These are phyloP conservation scores for Notechis scutatus DNA, from an alignment of 2,113 vertebrate genomes.

Conservation along the genomic window DNA sequence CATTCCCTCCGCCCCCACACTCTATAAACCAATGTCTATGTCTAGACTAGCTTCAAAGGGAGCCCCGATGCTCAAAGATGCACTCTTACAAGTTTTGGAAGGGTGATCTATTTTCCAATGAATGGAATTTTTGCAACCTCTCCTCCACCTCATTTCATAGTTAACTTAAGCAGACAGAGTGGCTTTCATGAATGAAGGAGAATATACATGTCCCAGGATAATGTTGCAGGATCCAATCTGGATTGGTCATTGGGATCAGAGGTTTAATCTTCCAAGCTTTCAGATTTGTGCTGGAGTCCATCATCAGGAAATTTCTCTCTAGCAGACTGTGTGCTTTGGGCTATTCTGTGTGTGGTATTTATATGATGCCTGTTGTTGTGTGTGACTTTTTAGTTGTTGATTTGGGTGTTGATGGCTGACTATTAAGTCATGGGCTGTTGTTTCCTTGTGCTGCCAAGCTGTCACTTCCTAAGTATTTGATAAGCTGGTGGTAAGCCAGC, in stretches of 20 bases:
- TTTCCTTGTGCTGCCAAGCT: background rate
- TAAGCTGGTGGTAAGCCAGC: background rate
- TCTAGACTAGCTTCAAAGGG: background rate
- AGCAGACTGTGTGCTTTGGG: background rate
- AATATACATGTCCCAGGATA: background rate
- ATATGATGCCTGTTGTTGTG: background rate
- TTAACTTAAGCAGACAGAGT: background rate
- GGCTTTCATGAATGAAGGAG: background rate
- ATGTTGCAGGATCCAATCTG: background rate
- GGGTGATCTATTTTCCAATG: background rate
- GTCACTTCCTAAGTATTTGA: background rate
- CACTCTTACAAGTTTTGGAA: background rate
- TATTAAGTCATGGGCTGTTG: background rate
- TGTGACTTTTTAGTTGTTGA: background rate
- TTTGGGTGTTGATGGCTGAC: background rate
- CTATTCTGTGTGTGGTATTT: background rate
- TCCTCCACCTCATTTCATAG: background rate
- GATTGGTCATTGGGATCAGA: background rate
- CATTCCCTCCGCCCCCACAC: background rate
- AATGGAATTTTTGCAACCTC: background rate
- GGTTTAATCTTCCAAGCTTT: background rate
- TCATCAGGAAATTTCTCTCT: background rate
- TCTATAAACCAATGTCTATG: background rate
- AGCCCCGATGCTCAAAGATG: background rate
- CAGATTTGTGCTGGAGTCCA: background rate